Evolutionary conservation across 1,140 invertebrate genomes (phyloP), one percentile per base, ranked within the genome.

Genomic region (Conus ventricosus): DNA sequence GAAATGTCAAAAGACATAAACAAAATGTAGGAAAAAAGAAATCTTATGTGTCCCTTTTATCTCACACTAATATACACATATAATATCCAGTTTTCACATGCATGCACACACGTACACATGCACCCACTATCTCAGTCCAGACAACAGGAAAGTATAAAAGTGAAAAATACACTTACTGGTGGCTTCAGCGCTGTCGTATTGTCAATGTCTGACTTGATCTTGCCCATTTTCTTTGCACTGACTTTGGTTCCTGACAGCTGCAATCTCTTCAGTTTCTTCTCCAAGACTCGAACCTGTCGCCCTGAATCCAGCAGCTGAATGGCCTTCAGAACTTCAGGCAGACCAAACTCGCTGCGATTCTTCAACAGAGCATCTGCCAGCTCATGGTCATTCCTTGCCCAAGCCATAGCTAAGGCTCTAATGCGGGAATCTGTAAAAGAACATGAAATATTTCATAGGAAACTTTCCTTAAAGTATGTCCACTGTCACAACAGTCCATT

Each of bases 261-360:
- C 11, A 95, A 87, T 67, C 90, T 88, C 78, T 93, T 93, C 75
- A 95, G 54, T 88, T 93, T 92, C 88, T 94, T 95, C 82, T 95
- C 94, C 23, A 93, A 84, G 20, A 92, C 92, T 53, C 92, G 76
- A 13, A 92, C 91, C 88, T 93, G 90, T 84, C 94, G 80, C 11
- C 91, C 91, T 78, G 92, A 90, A 87, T 95, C 95, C 23, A 95
- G 91, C 76, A 95, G 91, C 17, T 89, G 91, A 13, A 95, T 51
- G 13, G 94, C 93, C 85, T 94, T 95, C 39, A 95, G 85, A 3
- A 95, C 93, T 87, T 95, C 94, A 60, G 92, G 91, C n/a, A 95
- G 87, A 63, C 93, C 93, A 93, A 94, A 95, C 76, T 92, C 90
- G 5, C 93, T 91, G 20, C 89, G 88, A 53, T 93, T 89, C 23